phyloP scores from a whole-genome alignment of 2,797 vertebrate genomes.

The Podarcis siculus region DNA sequence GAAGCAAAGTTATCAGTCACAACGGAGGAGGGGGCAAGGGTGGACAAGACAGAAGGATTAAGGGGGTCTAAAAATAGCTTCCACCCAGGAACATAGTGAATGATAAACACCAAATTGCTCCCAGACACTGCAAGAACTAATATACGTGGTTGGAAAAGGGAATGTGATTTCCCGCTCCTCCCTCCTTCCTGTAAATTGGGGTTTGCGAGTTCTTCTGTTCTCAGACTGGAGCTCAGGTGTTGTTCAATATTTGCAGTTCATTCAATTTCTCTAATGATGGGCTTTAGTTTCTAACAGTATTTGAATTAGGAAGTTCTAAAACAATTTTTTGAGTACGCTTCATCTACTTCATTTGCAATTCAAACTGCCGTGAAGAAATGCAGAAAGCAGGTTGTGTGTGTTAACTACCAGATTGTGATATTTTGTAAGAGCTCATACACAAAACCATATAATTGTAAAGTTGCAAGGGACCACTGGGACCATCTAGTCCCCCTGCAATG shows the following conservation, averaged over 20 bases:
- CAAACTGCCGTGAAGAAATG: not conserved
- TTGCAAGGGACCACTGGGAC: no score
- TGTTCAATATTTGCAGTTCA: not conserved
- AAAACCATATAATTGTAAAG: no score
- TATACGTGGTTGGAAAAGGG: not conserved
- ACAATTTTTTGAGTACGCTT: not conserved
- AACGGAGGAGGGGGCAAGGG: not conserved
- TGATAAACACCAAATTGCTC: conserved; percentile 23
- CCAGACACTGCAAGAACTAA: not conserved
- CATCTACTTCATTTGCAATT: not conserved
- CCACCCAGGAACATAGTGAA: not conserved
- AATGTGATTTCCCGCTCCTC: not conserved
- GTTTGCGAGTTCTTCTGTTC: not conserved
- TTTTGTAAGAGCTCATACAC: not conserved
- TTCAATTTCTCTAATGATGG: not conserved
- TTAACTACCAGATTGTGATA: not conserved
- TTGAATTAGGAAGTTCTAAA: not conserved
- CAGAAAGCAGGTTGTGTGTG: not conserved
- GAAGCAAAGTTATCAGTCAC: conserved; percentile 30
- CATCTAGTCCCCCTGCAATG: no score
- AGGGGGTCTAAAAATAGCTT: conserved; percentile 42
- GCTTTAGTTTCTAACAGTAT: not conserved
- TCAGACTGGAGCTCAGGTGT: not conserved
- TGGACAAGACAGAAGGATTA: conserved; percentile 18
- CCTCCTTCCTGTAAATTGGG: not conserved